phyloP scores from a whole-genome alignment of 2,888 invertebrate genomes.

The Timema podura region DNA sequence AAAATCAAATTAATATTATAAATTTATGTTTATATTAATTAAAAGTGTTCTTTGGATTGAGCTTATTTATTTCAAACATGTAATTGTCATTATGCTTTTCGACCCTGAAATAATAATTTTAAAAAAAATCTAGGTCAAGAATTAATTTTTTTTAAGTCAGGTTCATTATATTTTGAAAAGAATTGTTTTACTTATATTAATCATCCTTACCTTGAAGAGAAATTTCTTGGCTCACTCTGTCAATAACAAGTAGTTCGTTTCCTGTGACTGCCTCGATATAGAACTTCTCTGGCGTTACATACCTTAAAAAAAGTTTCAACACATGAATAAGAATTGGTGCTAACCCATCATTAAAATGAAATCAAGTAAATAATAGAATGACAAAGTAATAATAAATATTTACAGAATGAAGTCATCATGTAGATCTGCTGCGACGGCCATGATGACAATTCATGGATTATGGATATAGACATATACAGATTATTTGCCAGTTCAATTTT shows the following conservation, averaged over 20 bases:
- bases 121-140: too few relatives aligned
- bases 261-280: conserved; percentile 76
- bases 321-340: conserved; percentile 12
- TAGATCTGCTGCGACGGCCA: conserved; percentile 27
- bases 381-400: conserved; percentile 7
- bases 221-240: conserved; percentile 72
- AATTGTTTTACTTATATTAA: neutral
- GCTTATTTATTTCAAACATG: too few relatives aligned
- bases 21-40: too few relatives aligned
- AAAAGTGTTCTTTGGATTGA: too few relatives aligned
- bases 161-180: neutral
- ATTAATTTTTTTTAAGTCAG: neutral
- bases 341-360: conserved; percentile 3
- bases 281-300: conserved; percentile 85
- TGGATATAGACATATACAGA: too few relatives aligned
- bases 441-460: neutral
- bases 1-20: too few relatives aligned
- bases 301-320: conserved; percentile 51
- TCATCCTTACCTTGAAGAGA: conserved; percentile 59
- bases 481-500: too few relatives aligned
- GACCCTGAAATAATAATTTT: too few relatives aligned
- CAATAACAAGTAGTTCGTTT: conserved; percentile 76
- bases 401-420: conserved; percentile 28
- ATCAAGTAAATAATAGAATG: neutral
- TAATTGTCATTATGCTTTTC: too few relatives aligned